Evolutionary conservation across 1,140 invertebrate genomes (phyloP).

Genomic region (Pachypsylla venusta): DNA sequence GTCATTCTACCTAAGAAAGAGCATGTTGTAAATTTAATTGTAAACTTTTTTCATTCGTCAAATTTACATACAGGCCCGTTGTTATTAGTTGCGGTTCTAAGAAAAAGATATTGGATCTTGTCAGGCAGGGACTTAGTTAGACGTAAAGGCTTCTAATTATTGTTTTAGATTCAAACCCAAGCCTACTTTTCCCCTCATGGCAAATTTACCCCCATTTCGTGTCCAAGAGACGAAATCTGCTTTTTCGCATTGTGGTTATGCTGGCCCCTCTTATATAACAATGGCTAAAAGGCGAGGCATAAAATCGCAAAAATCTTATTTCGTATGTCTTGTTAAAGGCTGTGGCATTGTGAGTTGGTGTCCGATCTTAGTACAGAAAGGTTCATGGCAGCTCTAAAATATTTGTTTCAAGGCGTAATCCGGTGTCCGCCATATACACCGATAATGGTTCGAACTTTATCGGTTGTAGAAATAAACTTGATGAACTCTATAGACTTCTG

Average conservation of each 20-base stretch:
- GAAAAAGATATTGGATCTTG: conserved; percentile 1
- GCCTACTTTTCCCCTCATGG: background rate
- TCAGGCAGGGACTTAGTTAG: background rate
- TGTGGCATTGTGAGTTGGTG: conserved; percentile 27
- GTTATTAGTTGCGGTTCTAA: background rate
- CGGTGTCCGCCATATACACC: conserved; percentile 23
- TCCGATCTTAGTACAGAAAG: conserved; percentile 22
- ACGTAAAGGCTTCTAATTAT: background rate
- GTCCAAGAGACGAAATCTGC: background rate
- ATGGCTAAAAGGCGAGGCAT: background rate
- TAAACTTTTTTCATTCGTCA: background rate
- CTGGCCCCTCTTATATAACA: background rate
- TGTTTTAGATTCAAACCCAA: background rate
- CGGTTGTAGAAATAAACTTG: conserved; percentile 20
- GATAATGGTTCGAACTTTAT: conserved; percentile 32
- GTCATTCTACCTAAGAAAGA: conserved; percentile 13
- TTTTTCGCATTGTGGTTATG: background rate
- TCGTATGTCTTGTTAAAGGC: conserved; percentile 25
- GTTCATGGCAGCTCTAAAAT: conserved; percentile 26
- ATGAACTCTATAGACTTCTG: background rate
- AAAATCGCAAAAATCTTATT: conserved; percentile 19
- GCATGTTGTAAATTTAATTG: background rate
- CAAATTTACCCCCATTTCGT: background rate
- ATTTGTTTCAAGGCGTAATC: conserved; percentile 28
- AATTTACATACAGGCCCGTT: conserved; percentile 1